phyloP scores from a whole-genome alignment of 2,797 vertebrate species.

The Vultur gryphus region DNA sequence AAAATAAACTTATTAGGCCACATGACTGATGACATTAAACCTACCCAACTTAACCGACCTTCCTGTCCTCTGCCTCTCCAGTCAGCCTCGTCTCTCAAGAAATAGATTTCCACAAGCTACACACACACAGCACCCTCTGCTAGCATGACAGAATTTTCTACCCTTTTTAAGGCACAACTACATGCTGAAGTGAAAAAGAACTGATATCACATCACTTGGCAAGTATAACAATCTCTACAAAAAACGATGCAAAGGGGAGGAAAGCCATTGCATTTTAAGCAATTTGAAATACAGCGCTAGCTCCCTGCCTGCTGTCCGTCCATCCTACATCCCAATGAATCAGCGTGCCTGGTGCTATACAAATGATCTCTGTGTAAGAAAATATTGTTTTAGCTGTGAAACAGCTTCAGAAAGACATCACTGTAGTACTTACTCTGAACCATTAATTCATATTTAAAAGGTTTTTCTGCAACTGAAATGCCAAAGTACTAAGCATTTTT shows the following conservation, averaged over 20 bases:
- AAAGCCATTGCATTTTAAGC: background rate
- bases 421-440: background rate
- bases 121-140: background rate
- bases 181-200: background rate
- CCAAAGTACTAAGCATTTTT: background rate
- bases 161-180: background rate
- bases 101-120: background rate
- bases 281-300: background rate
- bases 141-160: background rate
- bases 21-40: background rate
- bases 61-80: background rate
- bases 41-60: background rate
- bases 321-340: background rate
- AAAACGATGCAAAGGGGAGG: background rate
- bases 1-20: background rate
- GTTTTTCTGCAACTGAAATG: background rate
- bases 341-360: accelerated
- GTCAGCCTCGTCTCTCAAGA: background rate
- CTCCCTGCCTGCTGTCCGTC: background rate
- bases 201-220: background rate
- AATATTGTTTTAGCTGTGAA: background rate
- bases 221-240: background rate
- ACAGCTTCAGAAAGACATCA: background rate
- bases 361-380: background rate
- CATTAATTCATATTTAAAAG: background rate